Evolutionary conservation across 2,113 vertebrate genomes (phyloP).

Genomic region (Okapia johnstoni): DNA sequence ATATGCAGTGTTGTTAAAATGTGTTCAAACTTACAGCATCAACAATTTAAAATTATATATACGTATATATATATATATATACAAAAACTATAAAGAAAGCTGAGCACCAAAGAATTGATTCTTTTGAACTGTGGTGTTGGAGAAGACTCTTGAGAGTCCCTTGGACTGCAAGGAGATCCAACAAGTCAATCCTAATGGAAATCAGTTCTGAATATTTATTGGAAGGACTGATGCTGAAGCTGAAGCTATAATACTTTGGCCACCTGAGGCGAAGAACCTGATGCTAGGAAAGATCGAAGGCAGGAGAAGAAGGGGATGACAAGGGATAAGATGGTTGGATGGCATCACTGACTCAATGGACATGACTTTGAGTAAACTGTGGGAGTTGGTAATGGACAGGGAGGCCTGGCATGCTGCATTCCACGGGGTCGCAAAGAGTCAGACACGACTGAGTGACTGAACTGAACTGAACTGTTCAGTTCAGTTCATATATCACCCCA

Average conservation of each 20-base stretch:
- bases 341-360: neutral
- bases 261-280: accelerated
- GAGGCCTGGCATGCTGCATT: neutral
- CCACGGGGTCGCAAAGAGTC: accelerated
- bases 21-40: neutral
- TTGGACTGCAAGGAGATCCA: neutral
- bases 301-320: neutral
- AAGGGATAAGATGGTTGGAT: neutral
- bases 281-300: neutral
- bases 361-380: neutral
- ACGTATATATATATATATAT: neutral
- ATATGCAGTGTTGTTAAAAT: neutral
- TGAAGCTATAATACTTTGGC: neutral
- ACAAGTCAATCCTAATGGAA: neutral
- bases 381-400: neutral
- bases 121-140: neutral
- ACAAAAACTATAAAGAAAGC: neutral
- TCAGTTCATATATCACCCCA: neutral
- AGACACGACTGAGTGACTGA: neutral
- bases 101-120: neutral
- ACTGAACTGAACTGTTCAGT: neutral
- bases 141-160: neutral
- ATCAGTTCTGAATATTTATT: neutral
- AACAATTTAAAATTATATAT: neutral
- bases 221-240: neutral